Evolutionary conservation across 1,140 invertebrate genomes (phyloP), one percentile per base, ranked within the genome.

Genomic region (Lepeophtheirus salmonis): DNA sequence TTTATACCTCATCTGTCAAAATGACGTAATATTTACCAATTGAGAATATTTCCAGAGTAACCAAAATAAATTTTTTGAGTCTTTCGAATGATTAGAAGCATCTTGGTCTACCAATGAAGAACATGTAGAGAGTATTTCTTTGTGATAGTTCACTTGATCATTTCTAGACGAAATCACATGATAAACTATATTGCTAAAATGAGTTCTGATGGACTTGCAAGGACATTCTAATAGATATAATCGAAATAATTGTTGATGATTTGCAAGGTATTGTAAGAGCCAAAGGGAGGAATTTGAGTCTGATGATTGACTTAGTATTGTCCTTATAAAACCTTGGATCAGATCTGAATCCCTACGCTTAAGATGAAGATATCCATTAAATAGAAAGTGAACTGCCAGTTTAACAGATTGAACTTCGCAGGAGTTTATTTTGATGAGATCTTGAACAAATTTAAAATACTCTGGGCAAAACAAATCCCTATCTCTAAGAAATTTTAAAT

Each of bases 391-490:
- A 16, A 73, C 59, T 6, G 68, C 67, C 21, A 77, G 63, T 55
- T 73, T 68, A 21, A 76, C 51, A 50, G 59, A 49, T 24, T 64
- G 25, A 26, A 61, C 62, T 41, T 65, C 54, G 30, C 61, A 23
- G 52, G 59, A 3, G 17, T 48, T 49, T 3, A n/a, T 22, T 25
- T 66, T 67, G 23, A 75, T 68, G 12, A 77, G 64, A 59, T 73
- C 70, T 64, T 70, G 70, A 63, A 78, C 71, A 64, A 78, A 78
- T 30, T 69, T 69, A 66, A 76, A 78, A 66, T 78, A 78, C 62
- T 77, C 75, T 0, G 67, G 65, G 63, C 70, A 73, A 64, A 75
- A 78, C 54, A 77, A 70, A 66, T 74, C 76, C 61, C 72, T 69
- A 64, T 76, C 75, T 66, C 76, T 74, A 69, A 77, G 71, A 66